Evolutionary conservation across 2,797 vertebrate genomes (phyloP), one percentile per base, ranked within the genome.

Genomic region (Cossypha caffra): DNA sequence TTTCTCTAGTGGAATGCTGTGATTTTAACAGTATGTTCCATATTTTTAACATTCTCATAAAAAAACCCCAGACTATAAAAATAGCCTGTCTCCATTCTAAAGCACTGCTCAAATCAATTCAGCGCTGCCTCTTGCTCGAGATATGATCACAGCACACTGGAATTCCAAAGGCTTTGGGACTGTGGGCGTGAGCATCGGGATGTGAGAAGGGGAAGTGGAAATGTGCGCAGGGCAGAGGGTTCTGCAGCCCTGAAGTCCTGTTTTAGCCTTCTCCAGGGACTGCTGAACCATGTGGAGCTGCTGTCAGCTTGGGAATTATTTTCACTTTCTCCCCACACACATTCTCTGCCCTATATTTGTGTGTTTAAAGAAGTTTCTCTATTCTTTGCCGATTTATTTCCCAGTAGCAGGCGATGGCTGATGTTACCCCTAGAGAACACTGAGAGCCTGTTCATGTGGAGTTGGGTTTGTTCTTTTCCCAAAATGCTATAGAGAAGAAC

Each of bases 221-320:
- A 63, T 11, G 16, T 11, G 3, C 31, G 7, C 3, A 1, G 52
- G 77, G n/a, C 43, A 59, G 52, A 87, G 50, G 16, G 37, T 78
- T 51, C 48, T 86, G 19, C 54, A 57, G 66, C 72, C 91, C 76
- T 71, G 1, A 86, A 37, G 21, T 63, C 38, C 54, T 26, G 10
- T 86, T 88, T 77, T 7, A 61, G 48, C 38, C 52, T 66, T 91
- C n/a, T 74, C 16, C 52, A 21, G 72, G 74, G 88, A 37, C 63
- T 48, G 47, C 11, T 16, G 31, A 69, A 18, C 38, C 77, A 58
- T 2, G 2, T 13, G 26, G 26, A 47, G 5, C 63, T 51, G 37
- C 48, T 18, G n/a, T 59, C 63, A 62, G 66, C 64, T 90, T 78
- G 93, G 91, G 84, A 91, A 86, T 71, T 84, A n/a, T 58, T 94